A percentile compares a stretch with the other conserved stretches of the same genome.
phyloP scores from a whole-genome alignment of 1,140 invertebrate species.

The Drosophila kikkawai region DNA sequence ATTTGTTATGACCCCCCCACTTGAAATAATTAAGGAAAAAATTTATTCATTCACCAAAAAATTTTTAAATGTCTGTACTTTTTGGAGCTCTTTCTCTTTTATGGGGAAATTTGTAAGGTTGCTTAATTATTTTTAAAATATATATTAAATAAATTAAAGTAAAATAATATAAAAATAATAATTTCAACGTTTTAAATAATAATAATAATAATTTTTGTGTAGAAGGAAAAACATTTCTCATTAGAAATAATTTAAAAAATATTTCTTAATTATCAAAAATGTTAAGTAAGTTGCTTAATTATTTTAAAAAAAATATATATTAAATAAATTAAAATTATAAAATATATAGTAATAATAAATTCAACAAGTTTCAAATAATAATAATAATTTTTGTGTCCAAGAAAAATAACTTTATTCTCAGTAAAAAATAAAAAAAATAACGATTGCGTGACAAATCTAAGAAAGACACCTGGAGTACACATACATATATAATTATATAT shows the following conservation, averaged over 20 bases:
- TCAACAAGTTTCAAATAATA: no score
- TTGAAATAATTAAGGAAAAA: conserved; percentile 6
- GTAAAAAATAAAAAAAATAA: not conserved
- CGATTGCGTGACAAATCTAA: conserved; percentile 34
- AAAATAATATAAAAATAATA: no score
- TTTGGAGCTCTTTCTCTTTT: not conserved
- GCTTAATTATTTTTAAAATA: no score
- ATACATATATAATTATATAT: not conserved
- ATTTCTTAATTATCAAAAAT: conserved; percentile 6
- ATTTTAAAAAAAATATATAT: not conserved
- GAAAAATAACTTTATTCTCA: not conserved
- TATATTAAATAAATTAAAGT: not conserved
- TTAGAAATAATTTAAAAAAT: conserved; percentile 4
- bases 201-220: not conserved
- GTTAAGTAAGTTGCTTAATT: not conserved
- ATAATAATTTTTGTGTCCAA: not conserved
- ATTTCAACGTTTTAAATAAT: no score
- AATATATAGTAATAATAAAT: no score
- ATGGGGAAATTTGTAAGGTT: not conserved
- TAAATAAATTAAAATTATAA: not conserved
- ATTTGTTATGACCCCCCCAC: conserved; percentile 54
- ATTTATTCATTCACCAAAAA: conserved; percentile 6
- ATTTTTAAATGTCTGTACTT: not conserved
- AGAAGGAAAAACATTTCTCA: not conserved
- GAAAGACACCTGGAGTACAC: not conserved